Evolutionary conservation across 2,113 vertebrate species (phyloP), one percentile per base, ranked within the genome.

Genomic region (Dasyurus viverrinus): DNA sequence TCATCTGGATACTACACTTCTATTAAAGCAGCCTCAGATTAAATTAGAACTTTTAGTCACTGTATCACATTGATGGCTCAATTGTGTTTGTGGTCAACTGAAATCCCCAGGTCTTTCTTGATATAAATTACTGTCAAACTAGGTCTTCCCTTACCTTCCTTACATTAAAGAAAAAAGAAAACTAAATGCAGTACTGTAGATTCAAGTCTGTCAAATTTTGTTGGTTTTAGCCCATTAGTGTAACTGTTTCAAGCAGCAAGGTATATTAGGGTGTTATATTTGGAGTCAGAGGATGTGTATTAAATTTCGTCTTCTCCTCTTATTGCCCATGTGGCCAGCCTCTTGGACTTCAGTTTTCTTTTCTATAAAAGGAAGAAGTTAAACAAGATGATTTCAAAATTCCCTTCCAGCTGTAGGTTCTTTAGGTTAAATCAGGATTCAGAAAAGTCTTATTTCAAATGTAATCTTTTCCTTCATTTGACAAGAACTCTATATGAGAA

Each of bases 401-500:
- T 42, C 16, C n/a, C 19, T 42, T 84, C 36, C 6, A 84, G 60
- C n/a, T 42, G 19, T 42, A 23, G 36, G n/a, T 84, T 19, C 52
- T 92, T 23, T 96, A 54, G 16, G 93, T 90, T 96, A 94, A 94
- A 95, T 36, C 68, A 84, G n/a, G 36, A 42, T 42, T 42, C 68
- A 84, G 68, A n/a, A 16, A 84, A 42, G 68, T 84, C 2, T 89
- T 94, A 84, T 68, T 95, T 55, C 55, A 89, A 94, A 92, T 93
- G 94, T 93, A 91, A 96, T 57, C 47, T 46, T 68, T 94, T 96
- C 68, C 91, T 10, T n/a, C n/a, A 84, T 84, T 84, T 26, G 2
- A 42, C n/a, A 84, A 42, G 68, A 84, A 84, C 36, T 42, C n/a
- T 22, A 68, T 16, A 14, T 50, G 46, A 93, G 26, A 92, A 92